Percentiles rank a stretch among this genome's conserved stretches.
Conservation (phyloP, 2,888 invertebrate species). For the Diploptera punctata region DNA sequence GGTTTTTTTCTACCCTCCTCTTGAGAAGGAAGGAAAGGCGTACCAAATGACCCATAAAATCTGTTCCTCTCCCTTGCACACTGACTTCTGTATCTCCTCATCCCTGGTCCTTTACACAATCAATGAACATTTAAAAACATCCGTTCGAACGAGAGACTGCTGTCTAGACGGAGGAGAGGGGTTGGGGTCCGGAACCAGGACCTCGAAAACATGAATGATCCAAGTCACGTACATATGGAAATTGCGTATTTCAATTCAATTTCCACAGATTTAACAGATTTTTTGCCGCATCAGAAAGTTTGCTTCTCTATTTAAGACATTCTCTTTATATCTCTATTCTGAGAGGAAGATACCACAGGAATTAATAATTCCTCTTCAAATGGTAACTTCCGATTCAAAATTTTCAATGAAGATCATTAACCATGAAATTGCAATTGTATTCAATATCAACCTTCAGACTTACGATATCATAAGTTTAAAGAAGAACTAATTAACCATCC, state of each 20-base stretch:
- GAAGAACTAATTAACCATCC: too few species aligned
- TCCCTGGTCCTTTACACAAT: constrained; percentile 29
- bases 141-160: constrained; percentile 23
- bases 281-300: too few species aligned
- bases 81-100: constrained; percentile 20
- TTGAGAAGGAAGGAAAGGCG: constrained; percentile 24
- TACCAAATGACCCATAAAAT: constrained; percentile 36
- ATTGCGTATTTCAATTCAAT: background rate
- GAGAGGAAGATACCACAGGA: too few species aligned
- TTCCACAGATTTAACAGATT: too few species aligned
- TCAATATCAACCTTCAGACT: too few species aligned
- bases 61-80: background rate
- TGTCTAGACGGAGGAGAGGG: background rate
- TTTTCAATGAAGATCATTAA: too few species aligned
- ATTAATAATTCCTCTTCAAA: too few species aligned
- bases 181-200: background rate
- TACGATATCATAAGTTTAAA: too few species aligned
- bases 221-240: constrained; percentile 13
- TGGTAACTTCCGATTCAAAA: too few species aligned
- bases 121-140: constrained; percentile 35
- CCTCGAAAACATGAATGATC: constrained; percentile 3
- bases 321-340: too few species aligned
- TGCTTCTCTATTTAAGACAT: too few species aligned
- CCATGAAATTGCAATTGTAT: too few species aligned
- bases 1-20: background rate